phyloP scores from a whole-genome alignment of 2,888 invertebrate species.

The Mechanitis mazaeus region DNA sequence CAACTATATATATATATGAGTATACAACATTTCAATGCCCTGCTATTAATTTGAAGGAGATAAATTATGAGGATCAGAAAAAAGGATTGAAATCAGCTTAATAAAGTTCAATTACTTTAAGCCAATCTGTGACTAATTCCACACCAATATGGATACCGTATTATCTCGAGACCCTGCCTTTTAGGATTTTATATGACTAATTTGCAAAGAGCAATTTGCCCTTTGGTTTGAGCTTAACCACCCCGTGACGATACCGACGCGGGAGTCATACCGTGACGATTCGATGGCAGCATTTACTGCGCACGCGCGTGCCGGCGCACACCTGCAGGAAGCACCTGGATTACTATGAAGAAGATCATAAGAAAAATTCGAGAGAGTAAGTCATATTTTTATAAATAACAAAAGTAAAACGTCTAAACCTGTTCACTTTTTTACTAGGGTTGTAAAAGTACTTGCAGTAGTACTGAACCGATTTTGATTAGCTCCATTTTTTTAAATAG shows the following conservation, averaged over 20 bases:
- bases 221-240: conserved; percentile 53
- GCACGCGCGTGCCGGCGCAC: conserved; percentile 48
- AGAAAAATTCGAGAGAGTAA: conserved; percentile 58
- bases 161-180: conserved; percentile 19
- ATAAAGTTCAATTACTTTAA: too few relatives aligned
- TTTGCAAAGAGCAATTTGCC: conserved; percentile 30
- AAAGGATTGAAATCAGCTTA: too few relatives aligned
- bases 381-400: conserved; percentile 33
- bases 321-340: conserved; percentile 27
- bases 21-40: not conserved
- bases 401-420: not conserved
- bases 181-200: conserved; percentile 24
- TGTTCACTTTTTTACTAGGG: too few relatives aligned
- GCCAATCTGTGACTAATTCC: too few relatives aligned
- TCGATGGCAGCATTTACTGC: conserved; percentile 45
- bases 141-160: not conserved
- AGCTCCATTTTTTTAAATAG: too few relatives aligned
- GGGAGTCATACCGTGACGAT: conserved; percentile 50
- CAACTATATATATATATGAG: not conserved
- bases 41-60: too few relatives aligned
- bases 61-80: too few relatives aligned
- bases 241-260: conserved; percentile 53
- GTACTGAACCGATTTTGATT: too few relatives aligned
- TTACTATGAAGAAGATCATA: conserved; percentile 59
- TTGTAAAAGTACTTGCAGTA: too few relatives aligned